phyloP scores from a whole-genome alignment of 2,797 vertebrate species.

The Alauda arvensis region DNA sequence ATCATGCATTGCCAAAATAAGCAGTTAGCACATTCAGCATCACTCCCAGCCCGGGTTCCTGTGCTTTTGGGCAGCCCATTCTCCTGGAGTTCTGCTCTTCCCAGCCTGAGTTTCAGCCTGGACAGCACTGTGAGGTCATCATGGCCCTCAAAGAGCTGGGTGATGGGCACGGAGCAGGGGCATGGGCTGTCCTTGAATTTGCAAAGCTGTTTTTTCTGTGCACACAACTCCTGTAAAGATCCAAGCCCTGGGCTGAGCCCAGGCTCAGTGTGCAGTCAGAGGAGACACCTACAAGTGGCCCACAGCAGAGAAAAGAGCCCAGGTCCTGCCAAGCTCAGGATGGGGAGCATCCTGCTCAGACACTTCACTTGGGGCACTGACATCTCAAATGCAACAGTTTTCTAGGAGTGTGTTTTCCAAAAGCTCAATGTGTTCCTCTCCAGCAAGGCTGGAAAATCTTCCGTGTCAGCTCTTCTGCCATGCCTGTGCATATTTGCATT shows the following conservation, averaged over 20 bases:
- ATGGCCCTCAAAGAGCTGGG: not conserved
- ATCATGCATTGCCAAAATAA: not conserved
- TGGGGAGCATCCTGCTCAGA: accelerated
- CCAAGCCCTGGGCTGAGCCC: accelerated
- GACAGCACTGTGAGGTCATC: not conserved
- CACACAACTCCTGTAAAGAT: not conserved
- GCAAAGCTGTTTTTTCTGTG: accelerated
- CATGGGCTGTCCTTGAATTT: not conserved
- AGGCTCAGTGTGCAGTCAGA: not conserved
- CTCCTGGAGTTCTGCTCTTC: not conserved
- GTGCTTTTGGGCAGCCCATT: not conserved
- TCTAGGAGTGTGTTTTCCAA: not conserved
- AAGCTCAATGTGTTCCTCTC: not conserved
- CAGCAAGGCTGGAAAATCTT: slow-evolving; percentile 5
- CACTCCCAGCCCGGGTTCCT: accelerated
- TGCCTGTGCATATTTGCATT: not conserved
- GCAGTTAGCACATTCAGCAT: not conserved
- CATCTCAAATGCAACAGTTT: not conserved
- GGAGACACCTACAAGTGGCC: not conserved
- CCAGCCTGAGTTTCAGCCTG: not conserved
- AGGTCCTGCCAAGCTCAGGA: not conserved
- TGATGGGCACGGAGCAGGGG: not conserved
- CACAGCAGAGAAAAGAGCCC: not conserved
- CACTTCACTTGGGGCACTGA: not conserved
- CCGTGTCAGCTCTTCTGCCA: not conserved